Evolutionary conservation across 2,113 vertebrate species (phyloP), one percentile per base, ranked within the genome.

Genomic region (Ammospiza caudacuta): DNA sequence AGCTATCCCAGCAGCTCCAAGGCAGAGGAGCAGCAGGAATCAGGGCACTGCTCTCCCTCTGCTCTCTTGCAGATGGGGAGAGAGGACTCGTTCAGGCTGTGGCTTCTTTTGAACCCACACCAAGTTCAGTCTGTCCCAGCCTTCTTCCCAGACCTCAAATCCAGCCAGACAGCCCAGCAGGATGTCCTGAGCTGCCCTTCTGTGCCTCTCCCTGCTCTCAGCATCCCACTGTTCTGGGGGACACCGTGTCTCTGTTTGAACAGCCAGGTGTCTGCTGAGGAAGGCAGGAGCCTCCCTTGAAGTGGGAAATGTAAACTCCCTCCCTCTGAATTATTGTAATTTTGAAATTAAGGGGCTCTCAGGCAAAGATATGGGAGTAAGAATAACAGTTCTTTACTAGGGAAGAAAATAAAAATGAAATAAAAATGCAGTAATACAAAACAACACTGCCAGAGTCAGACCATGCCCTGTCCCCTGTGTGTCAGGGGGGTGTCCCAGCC

Each of bases 21-120:
- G 27, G 17, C 2, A 1, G 64, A 73, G 49, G 6, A 92, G 49
- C 44, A 15, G 25, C 18, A 19, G 54, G 16, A 6, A 51, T 52
- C 47, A 11, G 0, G 0, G 29, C 61, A 61, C 9, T 4, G 37
- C 16, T 0, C 31, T 23, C 3, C 29, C 19, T 20, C 23, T 21
- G 0, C 28, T 57, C 35, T 47, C 54, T 10, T 12, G 9, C 15
- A 52, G n/a, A 16, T 6, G 1, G 15, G 54, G 35, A 69, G 17
- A 43, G 46, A 59, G 33, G 66, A 12, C 6, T 41, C 2, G 0
- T 22, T 80, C 4, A 0, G 44, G 27, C 29, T 72, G 33, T 14
- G 43, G n/a, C 28, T 82, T 70, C 79, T 70, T 52, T 57, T 35
- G 70, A 90, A 82, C 27, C 52, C 11, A 14, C 57, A 29, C 16